Conservation (phyloP, 2,113 vertebrate genomes). For the Notarius lentiginosus region DNA sequence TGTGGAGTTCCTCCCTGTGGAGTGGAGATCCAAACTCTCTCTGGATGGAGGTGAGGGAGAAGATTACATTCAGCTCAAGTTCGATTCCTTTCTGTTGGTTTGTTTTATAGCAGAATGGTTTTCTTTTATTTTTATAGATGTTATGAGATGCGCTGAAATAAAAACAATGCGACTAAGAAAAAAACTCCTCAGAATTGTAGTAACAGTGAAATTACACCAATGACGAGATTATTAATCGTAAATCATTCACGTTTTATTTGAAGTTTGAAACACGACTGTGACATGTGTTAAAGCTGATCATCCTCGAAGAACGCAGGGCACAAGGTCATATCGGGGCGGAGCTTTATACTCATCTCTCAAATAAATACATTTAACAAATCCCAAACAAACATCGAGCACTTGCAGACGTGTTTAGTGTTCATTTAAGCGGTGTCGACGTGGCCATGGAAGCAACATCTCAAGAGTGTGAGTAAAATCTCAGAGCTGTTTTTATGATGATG, state of each 20-base stretch:
- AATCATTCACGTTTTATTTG: too few relatives aligned
- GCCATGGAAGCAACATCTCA: neutral
- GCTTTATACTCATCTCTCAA: neutral
- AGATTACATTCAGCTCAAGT: too few relatives aligned
- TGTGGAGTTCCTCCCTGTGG: constrained; percentile 95
- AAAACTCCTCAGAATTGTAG: too few relatives aligned
- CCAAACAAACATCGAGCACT: neutral
- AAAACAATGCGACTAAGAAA: neutral
- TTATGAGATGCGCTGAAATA: too few relatives aligned
- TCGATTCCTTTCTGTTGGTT: neutral
- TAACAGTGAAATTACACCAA: too few relatives aligned
- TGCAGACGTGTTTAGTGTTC: neutral
- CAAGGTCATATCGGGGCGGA: neutral
- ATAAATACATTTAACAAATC: neutral
- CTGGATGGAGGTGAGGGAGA: constrained; percentile 86
- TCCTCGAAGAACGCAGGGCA: too few relatives aligned
- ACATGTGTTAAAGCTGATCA: too few relatives aligned
- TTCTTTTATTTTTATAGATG: neutral
- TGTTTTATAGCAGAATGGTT: neutral
- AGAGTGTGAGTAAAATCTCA: too few relatives aligned
- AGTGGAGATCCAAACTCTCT: constrained; percentile 92
- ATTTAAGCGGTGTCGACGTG: neutral
- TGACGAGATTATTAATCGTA: neutral
- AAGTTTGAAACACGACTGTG: too few relatives aligned
- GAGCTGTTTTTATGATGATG: too few relatives aligned